phyloP scores from a whole-genome alignment of 1,140 invertebrate species.

The Bombyx mori region DNA sequence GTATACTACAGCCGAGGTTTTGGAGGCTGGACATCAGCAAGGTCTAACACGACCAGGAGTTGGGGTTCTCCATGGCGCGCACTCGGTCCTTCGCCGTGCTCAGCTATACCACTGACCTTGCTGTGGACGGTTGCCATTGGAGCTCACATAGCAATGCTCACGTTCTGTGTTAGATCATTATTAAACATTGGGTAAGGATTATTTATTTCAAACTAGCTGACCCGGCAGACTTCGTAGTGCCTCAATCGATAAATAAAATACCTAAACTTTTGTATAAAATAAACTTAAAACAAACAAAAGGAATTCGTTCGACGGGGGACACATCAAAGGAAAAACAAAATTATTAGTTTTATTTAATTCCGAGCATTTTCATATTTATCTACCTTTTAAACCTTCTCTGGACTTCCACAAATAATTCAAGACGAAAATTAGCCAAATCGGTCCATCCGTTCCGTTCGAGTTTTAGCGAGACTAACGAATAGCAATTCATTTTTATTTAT shows the following conservation, averaged over 20 bases:
- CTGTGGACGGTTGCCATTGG: constrained; percentile 67
- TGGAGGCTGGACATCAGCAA: constrained; percentile 61
- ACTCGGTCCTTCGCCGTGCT: constrained; percentile 64
- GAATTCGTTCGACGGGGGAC: no score
- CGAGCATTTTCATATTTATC: neutral
- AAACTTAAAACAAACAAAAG: no score
- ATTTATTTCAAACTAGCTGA: neutral
- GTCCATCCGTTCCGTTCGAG: no score
- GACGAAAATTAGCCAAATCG: no score
- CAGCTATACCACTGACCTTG: constrained; percentile 59
- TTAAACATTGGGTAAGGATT: constrained; percentile 50
- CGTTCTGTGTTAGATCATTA: constrained; percentile 55
- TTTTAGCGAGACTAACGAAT: no score
- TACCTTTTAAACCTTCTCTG: no score
- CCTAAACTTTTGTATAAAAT: no score
- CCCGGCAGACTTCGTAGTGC: no score
- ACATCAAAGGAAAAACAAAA: no score
- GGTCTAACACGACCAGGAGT: constrained; percentile 42
- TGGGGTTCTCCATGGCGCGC: constrained; percentile 67
- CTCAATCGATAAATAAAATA: no score
- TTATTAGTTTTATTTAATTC: neutral
- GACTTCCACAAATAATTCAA: no score
- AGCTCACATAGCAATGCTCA: constrained; percentile 61
- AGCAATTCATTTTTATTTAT: no score
- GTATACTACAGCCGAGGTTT: constrained; percentile 64